A percentile compares a stretch with the other conserved stretches of the same genome.
These are phyloP conservation scores for Erythrocercus mccallii DNA, from an alignment of 2,113 vertebrate genomes.

Conservation along the genomic window DNA sequence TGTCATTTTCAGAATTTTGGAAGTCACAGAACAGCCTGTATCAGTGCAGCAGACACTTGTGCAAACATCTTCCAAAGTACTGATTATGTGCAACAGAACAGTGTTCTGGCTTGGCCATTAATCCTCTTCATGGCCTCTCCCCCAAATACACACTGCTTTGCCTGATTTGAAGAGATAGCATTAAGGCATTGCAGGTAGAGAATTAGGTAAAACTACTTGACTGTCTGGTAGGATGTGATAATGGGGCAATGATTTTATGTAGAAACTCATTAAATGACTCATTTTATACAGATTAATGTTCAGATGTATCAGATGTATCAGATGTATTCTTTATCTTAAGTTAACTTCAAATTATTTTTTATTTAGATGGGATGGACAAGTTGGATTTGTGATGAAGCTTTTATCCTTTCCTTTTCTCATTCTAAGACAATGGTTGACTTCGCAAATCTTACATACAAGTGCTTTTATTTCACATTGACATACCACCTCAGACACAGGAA, in stretches of 20 bases:
- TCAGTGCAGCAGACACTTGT: not conserved
- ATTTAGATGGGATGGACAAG: not conserved
- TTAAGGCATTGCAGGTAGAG: not conserved
- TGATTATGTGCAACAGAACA: not conserved
- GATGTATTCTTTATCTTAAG: not conserved
- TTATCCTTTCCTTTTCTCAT: not conserved
- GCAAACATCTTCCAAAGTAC: not conserved
- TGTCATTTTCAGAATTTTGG: not conserved
- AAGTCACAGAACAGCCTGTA: fast-evolving
- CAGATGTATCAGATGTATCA: not conserved
- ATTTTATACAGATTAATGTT: not conserved
- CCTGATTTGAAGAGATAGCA: not conserved
- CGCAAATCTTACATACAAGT: not conserved
- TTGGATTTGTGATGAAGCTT: not conserved
- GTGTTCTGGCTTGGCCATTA: not conserved
- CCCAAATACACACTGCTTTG: not conserved
- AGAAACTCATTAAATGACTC: not conserved
- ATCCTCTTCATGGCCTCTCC: fast-evolving
- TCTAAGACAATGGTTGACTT: not conserved
- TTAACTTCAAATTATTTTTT: not conserved
- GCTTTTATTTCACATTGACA: not conserved
- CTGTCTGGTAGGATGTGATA: not conserved
- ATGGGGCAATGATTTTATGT: not conserved
- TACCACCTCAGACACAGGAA: not conserved
- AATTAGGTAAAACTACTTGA: not conserved